phyloP scores from a whole-genome alignment of 23 tunicate species.

The Botrylloides violaceus region DNA sequence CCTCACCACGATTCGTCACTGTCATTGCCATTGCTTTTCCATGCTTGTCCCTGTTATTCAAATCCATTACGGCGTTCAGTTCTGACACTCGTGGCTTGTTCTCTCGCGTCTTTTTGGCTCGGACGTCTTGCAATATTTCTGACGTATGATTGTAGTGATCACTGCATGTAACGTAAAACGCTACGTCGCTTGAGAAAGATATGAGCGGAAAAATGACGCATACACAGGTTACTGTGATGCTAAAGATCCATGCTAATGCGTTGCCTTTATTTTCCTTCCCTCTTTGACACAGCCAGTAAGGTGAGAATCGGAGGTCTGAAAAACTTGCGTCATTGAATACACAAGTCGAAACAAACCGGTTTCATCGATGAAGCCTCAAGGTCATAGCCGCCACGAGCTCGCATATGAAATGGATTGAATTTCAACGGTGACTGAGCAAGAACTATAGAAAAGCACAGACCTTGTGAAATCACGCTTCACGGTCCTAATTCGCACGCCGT shows the following conservation, averaged over 20 bases:
- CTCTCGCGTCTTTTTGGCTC: neutral
- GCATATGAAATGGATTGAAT: too few species aligned
- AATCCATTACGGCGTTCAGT: neutral
- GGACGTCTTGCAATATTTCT: slow-evolving; percentile 31
- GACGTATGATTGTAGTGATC: slow-evolving; percentile 78
- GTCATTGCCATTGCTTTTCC: too few species aligned
- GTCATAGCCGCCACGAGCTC: too few species aligned
- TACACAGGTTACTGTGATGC: slow-evolving; percentile 24
- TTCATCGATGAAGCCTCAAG: too few species aligned
- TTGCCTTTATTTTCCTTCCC: slow-evolving; percentile 21
- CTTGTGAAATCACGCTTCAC: too few species aligned
- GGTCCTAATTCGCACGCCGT: too few species aligned
- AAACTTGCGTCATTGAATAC: too few species aligned
- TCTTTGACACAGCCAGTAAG: slow-evolving; percentile 47
- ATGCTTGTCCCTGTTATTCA: too few species aligned
- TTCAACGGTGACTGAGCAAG: too few species aligned
- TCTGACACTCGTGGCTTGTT: neutral
- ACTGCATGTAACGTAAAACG: slow-evolving; percentile 66
- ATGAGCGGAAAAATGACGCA: slow-evolving; percentile 62
- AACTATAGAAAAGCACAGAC: too few species aligned
- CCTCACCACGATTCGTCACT: too few species aligned
- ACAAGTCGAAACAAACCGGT: too few species aligned
- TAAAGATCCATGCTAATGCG: slow-evolving; percentile 60
- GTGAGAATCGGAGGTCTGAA: slow-evolving; percentile 27
- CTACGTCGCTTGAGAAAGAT: slow-evolving; percentile 65